Conservation (phyloP, 1,140 invertebrate genomes). For the Euura saliciscinereae region DNA sequence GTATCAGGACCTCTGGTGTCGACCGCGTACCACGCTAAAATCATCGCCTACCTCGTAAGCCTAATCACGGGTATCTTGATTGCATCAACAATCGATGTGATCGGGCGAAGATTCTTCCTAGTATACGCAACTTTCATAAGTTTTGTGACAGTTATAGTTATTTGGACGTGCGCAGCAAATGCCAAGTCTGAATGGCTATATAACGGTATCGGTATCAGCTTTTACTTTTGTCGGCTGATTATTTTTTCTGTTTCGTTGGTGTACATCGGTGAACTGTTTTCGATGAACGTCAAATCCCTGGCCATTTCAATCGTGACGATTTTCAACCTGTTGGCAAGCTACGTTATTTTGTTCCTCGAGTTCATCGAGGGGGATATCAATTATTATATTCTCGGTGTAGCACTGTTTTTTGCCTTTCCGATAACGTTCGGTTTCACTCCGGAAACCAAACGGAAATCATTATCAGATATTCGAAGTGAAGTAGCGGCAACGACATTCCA, state of each 20-base stretch:
- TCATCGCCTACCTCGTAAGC: too few species aligned
- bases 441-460: constrained; percentile 38
- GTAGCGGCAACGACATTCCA: too few species aligned
- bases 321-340: neutral
- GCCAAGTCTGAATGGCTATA: too few species aligned
- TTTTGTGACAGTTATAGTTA: too few species aligned
- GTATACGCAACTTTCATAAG: too few species aligned
- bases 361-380: constrained; percentile 28
- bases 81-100: too few species aligned
- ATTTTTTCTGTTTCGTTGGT: constrained; percentile 62
- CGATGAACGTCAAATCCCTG: constrained; percentile 53
- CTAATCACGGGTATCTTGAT: too few species aligned
- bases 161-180: too few species aligned
- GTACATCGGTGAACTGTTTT: constrained; percentile 62
- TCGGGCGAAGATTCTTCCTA: too few species aligned
- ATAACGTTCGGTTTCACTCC: constrained; percentile 28
- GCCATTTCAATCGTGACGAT: constrained; percentile 12
- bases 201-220: too few species aligned
- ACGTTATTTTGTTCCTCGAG: neutral
- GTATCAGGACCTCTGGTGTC: too few species aligned
- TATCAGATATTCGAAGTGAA: constrained; percentile 32
- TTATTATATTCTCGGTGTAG: neutral
- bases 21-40: too few species aligned
- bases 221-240: constrained; percentile 31
- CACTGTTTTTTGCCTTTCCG: constrained; percentile 59